A percentile compares a stretch with the other conserved stretches of the same genome.
These are phyloP conservation scores for Parotocinclus haroldoi DNA, from an alignment of 2,797 vertebrate species.

Conservation along the genomic window DNA sequence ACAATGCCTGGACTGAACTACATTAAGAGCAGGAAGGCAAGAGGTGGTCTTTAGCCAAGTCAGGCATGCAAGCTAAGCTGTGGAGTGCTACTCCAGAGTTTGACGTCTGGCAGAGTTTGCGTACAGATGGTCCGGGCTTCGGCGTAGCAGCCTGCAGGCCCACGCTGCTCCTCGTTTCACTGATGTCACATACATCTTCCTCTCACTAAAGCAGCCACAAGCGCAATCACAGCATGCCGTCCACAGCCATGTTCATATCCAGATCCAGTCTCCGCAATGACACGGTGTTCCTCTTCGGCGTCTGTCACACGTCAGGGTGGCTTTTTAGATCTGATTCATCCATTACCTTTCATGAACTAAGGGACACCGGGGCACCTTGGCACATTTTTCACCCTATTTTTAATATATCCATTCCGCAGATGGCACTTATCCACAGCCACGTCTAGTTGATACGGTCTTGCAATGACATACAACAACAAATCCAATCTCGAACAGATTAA, in stretches of 20 bases:
- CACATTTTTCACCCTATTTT: too few species aligned
- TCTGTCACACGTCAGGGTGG: not conserved
- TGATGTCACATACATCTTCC: conserved; percentile 3
- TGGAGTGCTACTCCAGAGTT: conserved; percentile 22
- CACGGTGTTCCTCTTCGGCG: not conserved
- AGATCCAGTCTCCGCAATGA: not conserved
- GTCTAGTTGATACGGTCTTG: too few species aligned
- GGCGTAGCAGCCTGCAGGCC: conserved; percentile 6
- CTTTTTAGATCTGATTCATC: not conserved
- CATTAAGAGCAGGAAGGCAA: conserved; percentile 7
- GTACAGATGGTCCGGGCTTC: conserved; percentile 33
- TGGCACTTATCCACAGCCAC: too few species aligned
- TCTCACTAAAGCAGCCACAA: not conserved
- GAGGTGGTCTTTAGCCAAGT: conserved; percentile 8
- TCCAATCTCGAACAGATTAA: too few species aligned
- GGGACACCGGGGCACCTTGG: too few species aligned
- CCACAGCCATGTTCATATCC: not conserved
- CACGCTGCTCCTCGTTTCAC: conserved; percentile 11
- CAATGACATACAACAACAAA: too few species aligned
- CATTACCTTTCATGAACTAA: too few species aligned
- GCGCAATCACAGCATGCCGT: conserved; percentile 1
- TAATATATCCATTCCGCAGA: too few species aligned
- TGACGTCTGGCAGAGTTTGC: conserved; percentile 27
- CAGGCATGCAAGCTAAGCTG: conserved; percentile 11
- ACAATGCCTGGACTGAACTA: not conserved